Base-by-base conservation (phyloP, 2,797 vertebrate genomes). In the Lacerta agilis region DNA sequence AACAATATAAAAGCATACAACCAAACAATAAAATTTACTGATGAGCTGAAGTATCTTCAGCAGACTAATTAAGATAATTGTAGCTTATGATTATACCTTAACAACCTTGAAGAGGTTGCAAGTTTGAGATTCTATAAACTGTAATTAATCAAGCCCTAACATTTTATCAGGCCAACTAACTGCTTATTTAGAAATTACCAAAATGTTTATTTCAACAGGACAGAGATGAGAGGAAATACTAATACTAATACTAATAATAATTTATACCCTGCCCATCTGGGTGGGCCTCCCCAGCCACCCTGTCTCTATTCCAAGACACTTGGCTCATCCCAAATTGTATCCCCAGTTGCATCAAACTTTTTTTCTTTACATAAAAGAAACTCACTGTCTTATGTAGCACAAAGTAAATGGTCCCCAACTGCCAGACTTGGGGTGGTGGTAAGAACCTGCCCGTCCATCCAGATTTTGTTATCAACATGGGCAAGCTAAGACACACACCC, bases 171-270 rank as follows among this genome's bases (percentile, higher is more conserved):
- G 29, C 11, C 15, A 72, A n/a, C 1, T 3, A 45, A 25, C 33
- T 6, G 55, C 11, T 75, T 87, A 80, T 43, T 45, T 72, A 81
- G 66, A 81, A 87, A 87, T 64, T 41, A 45, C 18, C 58, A 58
- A 94, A 89, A 87, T 0, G 2, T 85, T 83, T 90, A 93, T 90
- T 90, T 33, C 87, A 86, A 45, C 89, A 88, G 90, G 91, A 76
- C 36, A 43, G 13, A 64, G 4, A 20, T 64, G 55, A 64, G 25
- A 36, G 36, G 25, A 85, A 25, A 33, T 33, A 33, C 33, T 33
- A 33, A 33, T 33, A 33, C 33, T 33, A 33, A 33, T 33, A 33
- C 33, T 33, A 33, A 33, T 33, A 33, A 33, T 33, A 33, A 33
- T 33, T 33, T 33, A 33, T 33, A 33, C 33, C 33, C 33, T 33